Evolutionary conservation across 2,797 vertebrate species (phyloP).

Genomic region (Lepilemur ruficaudatus): DNA sequence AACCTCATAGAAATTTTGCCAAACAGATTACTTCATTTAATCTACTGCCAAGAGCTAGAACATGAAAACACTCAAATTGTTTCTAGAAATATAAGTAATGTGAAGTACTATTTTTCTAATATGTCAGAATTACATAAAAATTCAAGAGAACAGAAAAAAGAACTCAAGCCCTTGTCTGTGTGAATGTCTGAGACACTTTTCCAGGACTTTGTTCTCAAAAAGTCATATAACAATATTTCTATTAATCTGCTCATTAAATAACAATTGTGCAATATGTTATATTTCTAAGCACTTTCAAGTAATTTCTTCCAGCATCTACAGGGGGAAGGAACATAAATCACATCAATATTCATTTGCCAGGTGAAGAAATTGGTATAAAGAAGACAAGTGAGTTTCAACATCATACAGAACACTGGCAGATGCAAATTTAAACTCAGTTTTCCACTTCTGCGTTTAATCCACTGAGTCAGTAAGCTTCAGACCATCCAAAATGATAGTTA

Average conservation of each 20-base stretch:
- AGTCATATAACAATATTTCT: background rate
- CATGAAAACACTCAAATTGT: background rate
- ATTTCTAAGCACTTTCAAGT: conserved; percentile 30
- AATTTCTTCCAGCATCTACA: conserved; percentile 21
- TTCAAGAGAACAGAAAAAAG: background rate
- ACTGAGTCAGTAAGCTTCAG: background rate
- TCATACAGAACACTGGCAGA: background rate
- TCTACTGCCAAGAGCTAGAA: conserved; percentile 68
- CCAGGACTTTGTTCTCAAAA: background rate
- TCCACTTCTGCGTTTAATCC: conserved; percentile 11
- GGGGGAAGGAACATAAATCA: background rate
- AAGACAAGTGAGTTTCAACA: background rate
- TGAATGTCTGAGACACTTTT: background rate
- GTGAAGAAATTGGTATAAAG: background rate
- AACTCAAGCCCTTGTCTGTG: background rate
- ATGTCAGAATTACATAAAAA: background rate
- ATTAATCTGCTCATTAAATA: conserved; percentile 16
- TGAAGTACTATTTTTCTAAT: conserved; percentile 34
- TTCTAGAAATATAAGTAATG: conserved; percentile 54
- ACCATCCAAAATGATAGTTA: conserved; percentile 3
- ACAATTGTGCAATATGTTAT: background rate
- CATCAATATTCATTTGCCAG: background rate
- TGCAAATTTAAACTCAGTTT: conserved; percentile 26
- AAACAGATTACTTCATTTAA: conserved; percentile 71
- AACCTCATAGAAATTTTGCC: conserved; percentile 60